phyloP scores from a whole-genome alignment of 2,888 invertebrate species.

The Drosophila maculinotata region DNA sequence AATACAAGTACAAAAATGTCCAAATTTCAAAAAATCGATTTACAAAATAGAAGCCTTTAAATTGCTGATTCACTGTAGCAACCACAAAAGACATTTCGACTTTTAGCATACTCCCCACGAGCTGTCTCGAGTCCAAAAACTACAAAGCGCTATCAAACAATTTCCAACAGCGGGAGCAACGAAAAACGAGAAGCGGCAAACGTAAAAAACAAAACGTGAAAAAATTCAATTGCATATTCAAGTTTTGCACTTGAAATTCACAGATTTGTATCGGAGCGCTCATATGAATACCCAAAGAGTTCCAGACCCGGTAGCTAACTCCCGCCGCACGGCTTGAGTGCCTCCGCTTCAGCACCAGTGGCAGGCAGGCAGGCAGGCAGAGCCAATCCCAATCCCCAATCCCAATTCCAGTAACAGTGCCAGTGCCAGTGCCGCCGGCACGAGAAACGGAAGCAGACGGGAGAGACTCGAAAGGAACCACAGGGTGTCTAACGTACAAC shows the following conservation, averaged over 20 bases:
- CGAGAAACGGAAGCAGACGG: conserved; percentile 72
- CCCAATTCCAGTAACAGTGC: not conserved
- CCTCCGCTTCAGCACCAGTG: not conserved
- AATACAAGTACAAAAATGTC: too few species aligned
- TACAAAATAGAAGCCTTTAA: not conserved
- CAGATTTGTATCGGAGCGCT: conserved; percentile 75
- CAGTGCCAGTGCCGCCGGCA: conserved; percentile 25
- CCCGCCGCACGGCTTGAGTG: conserved; percentile 15
- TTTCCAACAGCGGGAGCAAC: conserved; percentile 38
- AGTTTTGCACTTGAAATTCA: conserved; percentile 81
- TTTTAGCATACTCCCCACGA: conserved; percentile 19
- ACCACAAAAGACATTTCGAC: conserved; percentile 11
- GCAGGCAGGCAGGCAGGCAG: too few species aligned
- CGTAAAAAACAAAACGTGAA: conserved; percentile 41
- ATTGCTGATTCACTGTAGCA: conserved; percentile 33
- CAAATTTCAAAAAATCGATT: not conserved
- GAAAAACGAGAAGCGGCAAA: conserved; percentile 4
- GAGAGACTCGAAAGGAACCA: conserved; percentile 60
- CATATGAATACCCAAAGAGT: conserved; percentile 73
- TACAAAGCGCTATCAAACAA: conserved; percentile 27
- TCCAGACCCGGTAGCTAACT: conserved; percentile 29
- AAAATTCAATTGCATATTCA: conserved; percentile 79
- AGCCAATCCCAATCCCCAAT: too few species aligned
- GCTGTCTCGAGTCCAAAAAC: conserved; percentile 13
- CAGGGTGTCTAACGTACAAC: conserved; percentile 74